Conservation (phyloP, 2,888 invertebrate genomes). For the Aphidius colemani region DNA sequence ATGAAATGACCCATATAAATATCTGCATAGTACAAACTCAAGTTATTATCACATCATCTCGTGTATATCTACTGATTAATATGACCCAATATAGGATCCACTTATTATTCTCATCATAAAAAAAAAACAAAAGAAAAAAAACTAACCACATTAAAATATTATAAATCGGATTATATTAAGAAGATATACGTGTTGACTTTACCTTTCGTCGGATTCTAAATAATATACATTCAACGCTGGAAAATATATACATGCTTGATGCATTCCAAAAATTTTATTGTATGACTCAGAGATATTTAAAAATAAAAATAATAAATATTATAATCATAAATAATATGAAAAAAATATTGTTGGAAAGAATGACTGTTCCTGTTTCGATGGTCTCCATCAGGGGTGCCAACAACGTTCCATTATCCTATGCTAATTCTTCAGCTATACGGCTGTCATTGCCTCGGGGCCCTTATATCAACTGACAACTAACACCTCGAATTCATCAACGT, state of each 20-base stretch:
- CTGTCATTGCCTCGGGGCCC: constrained; percentile 57
- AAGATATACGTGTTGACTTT: no score
- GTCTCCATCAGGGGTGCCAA: constrained; percentile 49
- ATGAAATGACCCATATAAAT: no score
- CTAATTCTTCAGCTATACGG: constrained; percentile 56
- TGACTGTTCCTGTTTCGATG: constrained; percentile 30
- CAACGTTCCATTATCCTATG: constrained; percentile 59
- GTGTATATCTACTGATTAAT: no score
- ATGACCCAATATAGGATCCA: no score
- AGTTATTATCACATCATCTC: no score
- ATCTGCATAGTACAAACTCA: no score
- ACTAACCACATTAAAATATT: no score
- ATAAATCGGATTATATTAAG: no score
- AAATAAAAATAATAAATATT: no score
- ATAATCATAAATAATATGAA: no score
- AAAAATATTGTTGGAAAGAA: not conserved
- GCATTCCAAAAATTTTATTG: constrained; percentile 1
- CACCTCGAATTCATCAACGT: constrained; percentile 56
- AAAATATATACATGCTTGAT: not conserved
- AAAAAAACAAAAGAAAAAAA: not conserved
- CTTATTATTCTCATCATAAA: not conserved
- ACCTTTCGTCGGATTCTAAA: no score
- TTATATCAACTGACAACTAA: constrained; percentile 53
- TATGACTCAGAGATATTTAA: constrained; percentile 48
- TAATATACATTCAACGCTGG: not conserved